Conservation (phyloP, 1,140 invertebrate species). For the Diachasma alloeum region DNA sequence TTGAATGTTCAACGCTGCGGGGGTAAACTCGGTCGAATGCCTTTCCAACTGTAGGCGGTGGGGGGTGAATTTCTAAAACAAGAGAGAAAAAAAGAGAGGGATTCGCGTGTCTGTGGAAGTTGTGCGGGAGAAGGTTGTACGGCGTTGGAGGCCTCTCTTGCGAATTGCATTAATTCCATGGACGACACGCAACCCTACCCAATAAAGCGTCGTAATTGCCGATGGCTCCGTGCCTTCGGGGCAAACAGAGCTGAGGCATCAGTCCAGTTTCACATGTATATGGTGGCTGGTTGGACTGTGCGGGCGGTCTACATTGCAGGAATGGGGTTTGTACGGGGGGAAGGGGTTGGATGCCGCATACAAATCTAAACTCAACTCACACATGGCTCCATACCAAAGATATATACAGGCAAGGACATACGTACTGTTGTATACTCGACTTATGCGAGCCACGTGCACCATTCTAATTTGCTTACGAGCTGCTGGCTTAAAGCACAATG, state of each 20-base stretch:
- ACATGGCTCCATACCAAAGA: constrained; percentile 15
- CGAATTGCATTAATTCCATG: constrained; percentile 52
- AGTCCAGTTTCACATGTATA: constrained; percentile 9
- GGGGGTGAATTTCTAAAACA: neutral
- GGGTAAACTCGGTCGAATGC: constrained; percentile 4
- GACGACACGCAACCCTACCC: constrained; percentile 50
- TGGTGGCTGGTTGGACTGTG: neutral
- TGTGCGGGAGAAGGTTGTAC: neutral
- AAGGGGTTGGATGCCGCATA: neutral
- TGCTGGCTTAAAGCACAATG: constrained; percentile 43
- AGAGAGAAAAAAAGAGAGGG: neutral
- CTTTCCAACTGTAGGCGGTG: neutral
- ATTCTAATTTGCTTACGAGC: constrained; percentile 58
- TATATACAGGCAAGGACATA: constrained; percentile 32
- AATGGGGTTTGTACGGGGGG: constrained; percentile 1
- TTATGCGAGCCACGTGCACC: constrained; percentile 56
- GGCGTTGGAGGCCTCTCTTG: constrained; percentile 15
- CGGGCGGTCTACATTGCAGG: neutral
- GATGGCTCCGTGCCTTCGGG: constrained; percentile 44
- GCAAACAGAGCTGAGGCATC: constrained; percentile 30
- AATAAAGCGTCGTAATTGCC: constrained; percentile 55
- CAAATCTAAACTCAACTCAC: constrained; percentile 10
- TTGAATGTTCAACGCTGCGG: constrained; percentile 26
- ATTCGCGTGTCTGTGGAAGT: constrained; percentile 22
- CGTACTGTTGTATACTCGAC: constrained; percentile 28